A percentile compares a stretch with the other conserved stretches of the same genome.
Evolutionary conservation across 2,113 vertebrate genomes (phyloP).

Genomic region (Murina feae): DNA sequence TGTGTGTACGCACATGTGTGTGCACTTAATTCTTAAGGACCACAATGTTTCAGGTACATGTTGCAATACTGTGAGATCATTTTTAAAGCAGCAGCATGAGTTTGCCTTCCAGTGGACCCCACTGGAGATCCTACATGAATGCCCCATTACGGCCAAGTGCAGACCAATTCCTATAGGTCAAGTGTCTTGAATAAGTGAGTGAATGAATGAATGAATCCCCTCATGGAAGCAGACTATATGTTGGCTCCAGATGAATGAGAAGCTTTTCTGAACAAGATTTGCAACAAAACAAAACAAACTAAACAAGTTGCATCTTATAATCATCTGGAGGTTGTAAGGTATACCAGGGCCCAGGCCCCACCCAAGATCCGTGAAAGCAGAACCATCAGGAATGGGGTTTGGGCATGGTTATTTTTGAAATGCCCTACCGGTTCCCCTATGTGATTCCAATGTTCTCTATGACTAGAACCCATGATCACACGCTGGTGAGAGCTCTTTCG

Average conservation of each 20-base stretch:
- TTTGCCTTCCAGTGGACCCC: not conserved
- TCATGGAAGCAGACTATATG: not conserved
- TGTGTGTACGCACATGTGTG: too few relatives aligned
- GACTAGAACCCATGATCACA: not conserved
- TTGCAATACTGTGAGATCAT: not conserved
- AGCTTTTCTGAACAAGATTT: not conserved
- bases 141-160: too few relatives aligned
- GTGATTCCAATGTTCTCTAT: rapidly evolving
- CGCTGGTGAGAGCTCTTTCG: not conserved
- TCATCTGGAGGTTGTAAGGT: not conserved
- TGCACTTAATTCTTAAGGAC: not conserved
- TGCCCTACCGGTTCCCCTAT: too few relatives aligned
- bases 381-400: not conserved
- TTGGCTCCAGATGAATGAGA: not conserved
- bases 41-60: not conserved
- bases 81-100: not conserved
- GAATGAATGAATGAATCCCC: not conserved
- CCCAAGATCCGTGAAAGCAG: not conserved
- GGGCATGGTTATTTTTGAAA: not conserved
- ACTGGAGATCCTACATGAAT: not conserved
- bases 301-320: not conserved
- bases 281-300: not conserved
- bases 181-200: not conserved
- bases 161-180: too few relatives aligned
- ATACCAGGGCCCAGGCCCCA: not conserved